Conservation (phyloP, 2,113 vertebrate genomes). For the Lepus europaeus region DNA sequence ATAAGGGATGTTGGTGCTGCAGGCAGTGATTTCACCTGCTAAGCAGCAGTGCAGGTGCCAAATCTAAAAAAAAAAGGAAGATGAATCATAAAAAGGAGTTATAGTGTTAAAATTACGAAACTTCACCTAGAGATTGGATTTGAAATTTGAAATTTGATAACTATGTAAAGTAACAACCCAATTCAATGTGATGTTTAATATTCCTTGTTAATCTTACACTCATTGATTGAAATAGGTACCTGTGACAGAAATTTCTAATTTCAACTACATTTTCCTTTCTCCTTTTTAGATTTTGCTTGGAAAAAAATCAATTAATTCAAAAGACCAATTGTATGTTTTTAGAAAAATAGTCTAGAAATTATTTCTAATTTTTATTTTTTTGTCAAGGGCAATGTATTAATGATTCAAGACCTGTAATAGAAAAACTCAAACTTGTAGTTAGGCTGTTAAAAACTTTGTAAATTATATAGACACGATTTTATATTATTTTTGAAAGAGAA, state of each 20-base stretch:
- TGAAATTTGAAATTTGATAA: not conserved
- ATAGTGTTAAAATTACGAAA: not conserved
- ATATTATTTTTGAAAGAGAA: not conserved
- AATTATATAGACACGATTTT: not conserved
- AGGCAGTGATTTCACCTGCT: too few species aligned
- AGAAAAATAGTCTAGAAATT: not conserved
- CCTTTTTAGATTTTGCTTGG: not conserved
- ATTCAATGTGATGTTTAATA: not conserved
- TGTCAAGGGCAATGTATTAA: not conserved
- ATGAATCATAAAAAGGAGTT: not conserved
- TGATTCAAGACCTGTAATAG: not conserved
- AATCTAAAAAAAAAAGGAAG: too few species aligned
- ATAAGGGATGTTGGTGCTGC: too few species aligned
- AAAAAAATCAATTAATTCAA: slow-evolving; percentile 19
- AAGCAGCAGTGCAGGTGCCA: too few species aligned
- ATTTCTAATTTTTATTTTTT: not conserved
- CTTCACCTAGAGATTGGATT: not conserved
- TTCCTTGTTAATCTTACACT: not conserved
- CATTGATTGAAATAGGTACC: not conserved
- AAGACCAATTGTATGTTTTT: not conserved
- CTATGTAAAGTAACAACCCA: not conserved
- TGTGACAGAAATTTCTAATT: slow-evolving; percentile 29
- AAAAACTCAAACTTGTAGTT: not conserved
- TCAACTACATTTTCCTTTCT: slow-evolving; percentile 27
- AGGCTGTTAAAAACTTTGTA: not conserved